Evolutionary conservation across 1,140 invertebrate species (phyloP), one percentile per base, ranked within the genome.

Genomic region (Drosophila grimshawi): DNA sequence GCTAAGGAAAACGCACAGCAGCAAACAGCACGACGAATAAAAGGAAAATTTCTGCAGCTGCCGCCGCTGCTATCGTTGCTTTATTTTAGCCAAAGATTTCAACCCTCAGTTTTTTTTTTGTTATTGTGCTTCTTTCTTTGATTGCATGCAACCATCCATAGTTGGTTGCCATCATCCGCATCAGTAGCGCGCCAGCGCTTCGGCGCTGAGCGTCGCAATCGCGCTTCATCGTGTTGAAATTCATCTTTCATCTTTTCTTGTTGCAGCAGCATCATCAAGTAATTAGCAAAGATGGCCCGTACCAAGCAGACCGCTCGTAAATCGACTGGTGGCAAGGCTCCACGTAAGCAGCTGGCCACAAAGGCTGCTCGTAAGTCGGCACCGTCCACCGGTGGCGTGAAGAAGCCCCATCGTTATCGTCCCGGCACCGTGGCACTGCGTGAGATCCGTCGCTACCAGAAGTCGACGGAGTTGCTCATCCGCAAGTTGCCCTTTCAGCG

Each of bases 261-360:
- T 19, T 19, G 19, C 19, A 19, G 19, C 72, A 75, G 72, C n/a
- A 48, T 37, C 19, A 19, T 19, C 1, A 1, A 19, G 19, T 70
- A 48, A 39, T 37, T 33, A 81, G 11, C 6, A 53, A 93, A 65
- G 60, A 94, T 95, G 94, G 94, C 96, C 60, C 96, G 96, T 95
- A 97, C 97, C 5, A 97, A 97, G 94, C 97, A 97, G 92, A 97
- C 96, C 33, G 96, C 96, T 59, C 95, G 97, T 94, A 97, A 97
- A 93, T 96, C 95, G 2, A 97, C 96, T 63, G 96, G 96, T 94
- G 96, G 96, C 71, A 97, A 97, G 93, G 97, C 97, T 78, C 97
- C 97, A 32, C 94, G 97, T 49, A 98, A 98, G 93, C 97, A 98
- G 86, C 93, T 98, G 89, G 96, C 96, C 5, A 97, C 97, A 43